Percentiles rank a stretch among this genome's conserved stretches.
phyloP scores from a whole-genome alignment of 2,113 vertebrate genomes.

The Serilophus lunatus region DNA sequence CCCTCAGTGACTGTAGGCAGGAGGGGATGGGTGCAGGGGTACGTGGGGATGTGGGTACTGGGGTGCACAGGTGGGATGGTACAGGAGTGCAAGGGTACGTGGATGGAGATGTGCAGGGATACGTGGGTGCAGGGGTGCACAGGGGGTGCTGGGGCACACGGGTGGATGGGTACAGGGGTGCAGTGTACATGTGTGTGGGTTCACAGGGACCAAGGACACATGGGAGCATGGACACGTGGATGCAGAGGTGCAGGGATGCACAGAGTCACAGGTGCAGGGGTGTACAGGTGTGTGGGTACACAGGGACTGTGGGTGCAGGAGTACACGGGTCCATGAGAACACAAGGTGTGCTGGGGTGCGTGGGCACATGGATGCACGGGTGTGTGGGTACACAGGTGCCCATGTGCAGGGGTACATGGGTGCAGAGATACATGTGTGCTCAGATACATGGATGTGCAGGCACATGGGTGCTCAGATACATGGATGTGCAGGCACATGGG shows the following conservation, averaged over 20 bases:
- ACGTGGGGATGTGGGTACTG: neutral
- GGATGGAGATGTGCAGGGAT: no score
- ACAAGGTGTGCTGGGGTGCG: neutral
- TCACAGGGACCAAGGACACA: accelerated
- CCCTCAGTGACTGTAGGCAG: accelerated
- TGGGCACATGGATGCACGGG: neutral
- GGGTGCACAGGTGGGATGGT: neutral
- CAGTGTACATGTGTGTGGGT: no score
- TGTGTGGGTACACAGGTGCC: no score
- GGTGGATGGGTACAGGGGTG: no score
- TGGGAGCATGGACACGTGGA: accelerated
- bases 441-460: accelerated
- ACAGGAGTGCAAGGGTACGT: accelerated
- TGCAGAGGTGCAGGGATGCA: neutral
- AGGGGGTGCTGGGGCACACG: neutral
- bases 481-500: accelerated
- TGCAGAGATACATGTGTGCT: accelerated
- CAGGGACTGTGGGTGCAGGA: neutral
- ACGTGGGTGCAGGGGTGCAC: neutral
- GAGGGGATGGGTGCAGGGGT: neutral
- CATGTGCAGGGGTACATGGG: no score
- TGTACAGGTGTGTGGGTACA: no score
- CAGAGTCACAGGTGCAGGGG: accelerated
- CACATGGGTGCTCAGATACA: accelerated
- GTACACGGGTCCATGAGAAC: accelerated